These are phyloP conservation scores for Cotesia congregata DNA, from an alignment of 2,888 invertebrate species.

Conservation along the genomic window DNA sequence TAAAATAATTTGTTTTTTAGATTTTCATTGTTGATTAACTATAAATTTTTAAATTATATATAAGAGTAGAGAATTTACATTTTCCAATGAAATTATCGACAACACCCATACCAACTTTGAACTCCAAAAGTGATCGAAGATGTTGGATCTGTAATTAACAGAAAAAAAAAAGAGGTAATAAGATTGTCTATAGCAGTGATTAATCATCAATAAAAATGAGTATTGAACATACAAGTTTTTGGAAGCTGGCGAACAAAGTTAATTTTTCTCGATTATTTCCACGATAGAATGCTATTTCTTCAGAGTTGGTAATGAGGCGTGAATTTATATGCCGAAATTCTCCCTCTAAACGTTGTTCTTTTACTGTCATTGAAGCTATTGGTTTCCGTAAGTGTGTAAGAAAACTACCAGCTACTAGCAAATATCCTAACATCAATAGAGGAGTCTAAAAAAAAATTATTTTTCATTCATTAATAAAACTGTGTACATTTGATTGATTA, in stretches of 20 bases:
- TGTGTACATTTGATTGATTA: neutral
- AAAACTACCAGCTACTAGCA: conserved; percentile 88
- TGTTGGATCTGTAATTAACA: conserved; percentile 76
- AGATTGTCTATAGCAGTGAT: neutral
- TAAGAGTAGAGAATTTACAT: conserved; percentile 75
- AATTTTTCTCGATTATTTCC: conserved; percentile 90
- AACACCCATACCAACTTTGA: conserved; percentile 92
- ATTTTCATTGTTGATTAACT: neutral
- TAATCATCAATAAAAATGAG: conserved; percentile 9
- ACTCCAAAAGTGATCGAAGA: conserved; percentile 88
- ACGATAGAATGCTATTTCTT: conserved; percentile 90
- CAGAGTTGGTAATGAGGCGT: conserved; percentile 95
- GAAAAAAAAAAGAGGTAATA: neutral
- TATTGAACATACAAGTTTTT: conserved; percentile 76
- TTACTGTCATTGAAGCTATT: conserved; percentile 87
- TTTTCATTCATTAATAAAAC: neutral
- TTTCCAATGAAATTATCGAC: conserved; percentile 97
- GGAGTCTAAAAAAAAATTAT: conserved; percentile 80
- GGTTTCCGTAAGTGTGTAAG: conserved; percentile 91
- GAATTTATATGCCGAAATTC: conserved; percentile 98
- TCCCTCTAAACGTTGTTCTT: conserved; percentile 97
- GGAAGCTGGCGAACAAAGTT: conserved; percentile 89
- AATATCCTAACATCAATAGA: conserved; percentile 87
- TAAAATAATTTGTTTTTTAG: conserved; percentile 50
- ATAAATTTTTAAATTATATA: conserved; percentile 30